Evolutionary conservation across 2,797 vertebrate genomes (phyloP).

Genomic region (Microctenopoma steveboyesi): DNA sequence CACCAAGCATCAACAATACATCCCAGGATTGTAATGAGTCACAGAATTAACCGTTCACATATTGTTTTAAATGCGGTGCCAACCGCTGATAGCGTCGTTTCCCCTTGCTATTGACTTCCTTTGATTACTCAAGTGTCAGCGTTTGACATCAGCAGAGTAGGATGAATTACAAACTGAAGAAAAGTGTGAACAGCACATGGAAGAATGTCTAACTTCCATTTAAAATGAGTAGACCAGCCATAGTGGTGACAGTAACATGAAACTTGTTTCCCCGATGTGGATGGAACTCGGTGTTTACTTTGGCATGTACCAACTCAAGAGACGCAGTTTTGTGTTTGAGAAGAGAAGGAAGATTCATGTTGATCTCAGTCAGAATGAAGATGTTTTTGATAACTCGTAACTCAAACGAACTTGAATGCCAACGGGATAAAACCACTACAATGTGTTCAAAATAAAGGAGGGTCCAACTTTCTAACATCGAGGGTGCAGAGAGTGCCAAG

Average conservation of each 20-base stretch:
- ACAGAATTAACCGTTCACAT: constrained; percentile 61
- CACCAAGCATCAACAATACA: constrained; percentile 57
- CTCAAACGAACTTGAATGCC: constrained; percentile 14
- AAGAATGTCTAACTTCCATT: constrained; percentile 71
- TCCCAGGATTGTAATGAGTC: constrained; percentile 61
- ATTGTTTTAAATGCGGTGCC: constrained; percentile 61
- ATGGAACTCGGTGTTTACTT: constrained; percentile 59
- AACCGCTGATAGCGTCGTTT: constrained; percentile 55
- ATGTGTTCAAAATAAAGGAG: constrained; percentile 1
- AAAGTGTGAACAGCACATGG: constrained; percentile 72
- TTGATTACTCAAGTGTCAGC: constrained; percentile 65
- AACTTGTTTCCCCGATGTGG: constrained; percentile 55
- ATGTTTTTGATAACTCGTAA: constrained; percentile 21
- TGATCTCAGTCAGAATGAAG: constrained; percentile 15
- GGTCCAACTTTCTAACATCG: not conserved
- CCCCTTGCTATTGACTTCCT: constrained; percentile 62
- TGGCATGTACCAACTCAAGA: constrained; percentile 52
- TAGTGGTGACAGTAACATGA: constrained; percentile 63
- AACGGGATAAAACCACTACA: constrained; percentile 8
- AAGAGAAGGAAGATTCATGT: constrained; percentile 26
- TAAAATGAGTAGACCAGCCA: constrained; percentile 57
- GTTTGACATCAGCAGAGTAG: constrained; percentile 70
- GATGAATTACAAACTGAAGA: constrained; percentile 72
- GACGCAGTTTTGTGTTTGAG: constrained; percentile 50
- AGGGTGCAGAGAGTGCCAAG: constrained; percentile 8